Evolutionary conservation across 2,113 vertebrate species (phyloP), one percentile per base, ranked within the genome.

Genomic region (Heterocephalus glaber): DNA sequence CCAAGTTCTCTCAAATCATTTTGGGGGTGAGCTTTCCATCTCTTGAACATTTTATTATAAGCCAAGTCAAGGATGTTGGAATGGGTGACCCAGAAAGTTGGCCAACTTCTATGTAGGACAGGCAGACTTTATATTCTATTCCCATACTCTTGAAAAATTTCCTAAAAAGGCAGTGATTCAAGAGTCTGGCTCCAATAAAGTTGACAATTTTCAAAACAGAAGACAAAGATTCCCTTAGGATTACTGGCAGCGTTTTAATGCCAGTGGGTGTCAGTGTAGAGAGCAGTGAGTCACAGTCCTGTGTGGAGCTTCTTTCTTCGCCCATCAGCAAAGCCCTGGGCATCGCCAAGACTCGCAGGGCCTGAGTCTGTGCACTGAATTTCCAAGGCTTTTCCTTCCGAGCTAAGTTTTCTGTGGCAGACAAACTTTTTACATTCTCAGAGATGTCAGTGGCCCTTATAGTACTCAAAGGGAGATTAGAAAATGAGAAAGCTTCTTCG

Each of bases 261-360:
- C 35, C 52, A 60, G 52, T 30, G 1, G 20, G 41, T 80, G 80
- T 74, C 94, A 92, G 54, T 12, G 84, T 4, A 77, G 41, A 92
- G 93, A 87, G 76, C 61, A 70, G 28, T 84, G 92, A 86, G 74
- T 92, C 93, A 63, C 14, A 49, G 41, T 35, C 68, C 30, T 74
- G 49, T 6, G 44, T 1, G 11, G 65, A 9, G n/a, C 49, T 84
- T 41, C 68, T 80, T 86, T 70, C 74, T 76, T 86, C 83, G 82
- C 41, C 28, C 77, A 92, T 13, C 49, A 83, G 66, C n/a, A 66
- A 79, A 88, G 22, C 54, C 38, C 0, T 35, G 60, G 24, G 0
- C n/a, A 52, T 49, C 94, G 89, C 92, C 79, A 93, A 49, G 38
- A n/a, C 49, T 76, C 95, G 52, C 44, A 74, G 63, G 87, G 97